Evolutionary conservation across 2,797 vertebrate species (phyloP).

Genomic region (Coccyzus lansbergi): DNA sequence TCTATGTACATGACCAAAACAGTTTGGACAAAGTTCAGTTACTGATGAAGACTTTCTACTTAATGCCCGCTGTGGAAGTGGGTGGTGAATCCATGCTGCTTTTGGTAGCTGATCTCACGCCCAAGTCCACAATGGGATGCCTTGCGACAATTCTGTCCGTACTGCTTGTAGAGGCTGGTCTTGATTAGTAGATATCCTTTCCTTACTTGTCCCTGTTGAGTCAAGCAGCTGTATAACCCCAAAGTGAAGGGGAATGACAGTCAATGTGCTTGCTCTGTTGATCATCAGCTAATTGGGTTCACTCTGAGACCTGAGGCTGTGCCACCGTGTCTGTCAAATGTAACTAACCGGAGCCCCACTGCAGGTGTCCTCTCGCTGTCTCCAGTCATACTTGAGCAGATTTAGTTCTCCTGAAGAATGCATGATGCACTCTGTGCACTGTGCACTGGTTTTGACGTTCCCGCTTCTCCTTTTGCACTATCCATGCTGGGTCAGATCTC

Average conservation of each 20-base stretch:
- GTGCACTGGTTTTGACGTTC: background rate
- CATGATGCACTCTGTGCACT: background rate
- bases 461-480: background rate
- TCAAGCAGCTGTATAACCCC: background rate
- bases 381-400: background rate
- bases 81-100: background rate
- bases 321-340: background rate
- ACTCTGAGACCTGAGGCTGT: background rate
- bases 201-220: background rate
- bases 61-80: background rate
- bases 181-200: background rate
- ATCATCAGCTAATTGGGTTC: background rate
- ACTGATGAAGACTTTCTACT: background rate
- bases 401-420: background rate
- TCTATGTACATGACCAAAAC: background rate
- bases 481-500: background rate
- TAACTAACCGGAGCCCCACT: background rate
- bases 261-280: background rate
- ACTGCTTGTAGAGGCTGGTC: background rate
- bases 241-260: background rate
- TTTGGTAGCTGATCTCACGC: background rate
- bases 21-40: background rate
- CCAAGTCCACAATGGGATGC: fast-evolving
- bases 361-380: background rate
- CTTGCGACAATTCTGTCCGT: background rate